Conservation (phyloP, 2,888 invertebrate species). For the Aplocera efformata region DNA sequence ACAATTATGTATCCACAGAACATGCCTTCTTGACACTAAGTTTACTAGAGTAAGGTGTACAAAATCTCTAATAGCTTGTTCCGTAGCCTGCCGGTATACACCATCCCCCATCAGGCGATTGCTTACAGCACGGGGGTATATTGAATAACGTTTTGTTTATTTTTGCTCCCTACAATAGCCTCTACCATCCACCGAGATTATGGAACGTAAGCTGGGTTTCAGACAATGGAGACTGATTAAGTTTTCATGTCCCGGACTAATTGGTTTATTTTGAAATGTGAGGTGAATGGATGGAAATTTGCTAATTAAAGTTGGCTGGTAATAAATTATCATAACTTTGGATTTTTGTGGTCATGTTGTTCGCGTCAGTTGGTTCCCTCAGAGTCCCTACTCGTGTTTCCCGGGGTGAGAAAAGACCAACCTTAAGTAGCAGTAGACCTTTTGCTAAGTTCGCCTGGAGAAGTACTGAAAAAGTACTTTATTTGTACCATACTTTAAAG, state of each 20-base stretch:
- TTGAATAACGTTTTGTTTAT: conserved; percentile 76
- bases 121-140: conserved; percentile 67
- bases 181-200: conserved; percentile 25
- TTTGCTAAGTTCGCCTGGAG: too few relatives aligned
- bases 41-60: too few relatives aligned
- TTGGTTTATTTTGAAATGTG: conserved; percentile 26
- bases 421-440: too few relatives aligned
- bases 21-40: too few relatives aligned
- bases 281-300: conserved; percentile 10
- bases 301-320: neutral
- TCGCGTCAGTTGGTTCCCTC: too few relatives aligned
- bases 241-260: conserved; percentile 26
- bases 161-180: conserved; percentile 55
- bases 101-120: conserved; percentile 58
- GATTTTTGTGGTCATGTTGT: too few relatives aligned
- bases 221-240: conserved; percentile 29
- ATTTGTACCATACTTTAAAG: too few relatives aligned
- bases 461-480: too few relatives aligned
- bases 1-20: too few relatives aligned
- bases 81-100: conserved; percentile 40
- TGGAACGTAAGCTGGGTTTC: conserved; percentile 20
- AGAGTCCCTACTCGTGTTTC: too few relatives aligned
- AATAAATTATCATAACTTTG: neutral
- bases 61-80: too few relatives aligned
- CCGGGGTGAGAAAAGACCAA: too few relatives aligned